Evolutionary conservation across 2,113 vertebrate species (phyloP).

Genomic region (Siniperca chuatsi): DNA sequence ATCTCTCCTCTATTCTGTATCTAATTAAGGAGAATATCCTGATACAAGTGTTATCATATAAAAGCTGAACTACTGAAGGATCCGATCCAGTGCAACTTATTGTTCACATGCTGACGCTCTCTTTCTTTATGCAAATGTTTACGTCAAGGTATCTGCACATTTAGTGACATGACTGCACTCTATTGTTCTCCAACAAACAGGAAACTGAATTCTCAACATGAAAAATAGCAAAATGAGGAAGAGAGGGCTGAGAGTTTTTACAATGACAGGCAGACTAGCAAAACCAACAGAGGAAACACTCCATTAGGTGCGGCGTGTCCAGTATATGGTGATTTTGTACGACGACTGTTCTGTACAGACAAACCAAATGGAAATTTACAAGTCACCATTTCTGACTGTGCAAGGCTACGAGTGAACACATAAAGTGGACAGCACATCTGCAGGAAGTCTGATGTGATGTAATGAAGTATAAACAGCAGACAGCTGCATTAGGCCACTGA

Average conservation of each 20-base stretch:
- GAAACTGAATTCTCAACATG: constrained; percentile 70
- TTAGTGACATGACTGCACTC: constrained; percentile 29
- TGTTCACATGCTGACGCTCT: not conserved
- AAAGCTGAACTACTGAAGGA: not conserved
- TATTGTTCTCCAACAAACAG: constrained; percentile 80
- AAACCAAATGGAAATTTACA: constrained; percentile 29
- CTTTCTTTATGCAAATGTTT: constrained; percentile 43
- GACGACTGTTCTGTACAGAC: not conserved
- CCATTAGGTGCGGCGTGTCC: constrained; percentile 52
- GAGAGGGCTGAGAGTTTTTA: constrained; percentile 62
- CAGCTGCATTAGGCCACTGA: not conserved
- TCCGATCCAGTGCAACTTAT: not conserved
- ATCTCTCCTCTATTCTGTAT: constrained; percentile 1
- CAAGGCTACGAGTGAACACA: not conserved
- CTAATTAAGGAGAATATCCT: not conserved
- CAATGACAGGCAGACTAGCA: constrained; percentile 57
- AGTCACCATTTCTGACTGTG: constrained; percentile 15
- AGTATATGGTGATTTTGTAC: constrained; percentile 64
- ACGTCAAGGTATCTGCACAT: constrained; percentile 52
- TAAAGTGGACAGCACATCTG: not conserved
- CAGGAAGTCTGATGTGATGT: constrained; percentile 26
- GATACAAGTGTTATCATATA: not conserved
- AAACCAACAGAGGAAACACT: constrained; percentile 74
- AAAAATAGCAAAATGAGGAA: constrained; percentile 75
- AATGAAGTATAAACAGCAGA: not conserved